Evolutionary conservation across 2,888 invertebrate genomes (phyloP), one percentile per base, ranked within the genome.

Genomic region (Eulithis prunata): DNA sequence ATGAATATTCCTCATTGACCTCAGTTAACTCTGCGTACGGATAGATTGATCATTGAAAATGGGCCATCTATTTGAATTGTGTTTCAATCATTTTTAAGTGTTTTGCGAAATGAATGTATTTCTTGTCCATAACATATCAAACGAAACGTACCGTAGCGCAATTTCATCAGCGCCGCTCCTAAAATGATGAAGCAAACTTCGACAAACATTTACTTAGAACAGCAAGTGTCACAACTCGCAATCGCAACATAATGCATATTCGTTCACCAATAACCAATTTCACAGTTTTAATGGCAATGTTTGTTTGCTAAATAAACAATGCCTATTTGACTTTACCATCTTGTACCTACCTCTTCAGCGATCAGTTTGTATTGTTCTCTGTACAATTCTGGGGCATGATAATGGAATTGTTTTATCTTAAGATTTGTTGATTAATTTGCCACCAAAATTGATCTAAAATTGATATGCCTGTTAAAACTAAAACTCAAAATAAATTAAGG

Each of bases 241-340:
- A 62, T 77, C 77, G 77, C 14, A 52, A 14, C 21, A 21, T 32
- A 52, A 73, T 74, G 65, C 68, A 75, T 71, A 74, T 77, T 81
- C 75, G 73, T 81, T 78, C 75, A 78, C 74, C 69, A 75, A 75
- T 74, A 76, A 67, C 75, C 71, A 73, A 77, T 80, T 82, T 76
- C 76, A 75, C 73, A 66, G 69, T 76, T 75, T 72, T 71, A 71
- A 72, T 70, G 70, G 71, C 68, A 70, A 75, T 75, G 71, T 76
- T 78, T 73, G 69, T 76, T 78, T 79, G 73, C 75, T 74, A 76
- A 77, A 76, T 72, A 66, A 68, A 66, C 13, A 28, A 21, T 28
- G n/a, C 21, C 12, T 47, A 10, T 2, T 49, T 49, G 7, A 49
- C 11, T 3, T 49, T 13, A 5, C 32, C 6, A 32, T 32, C 32